Base-by-base conservation (phyloP, 2,888 invertebrate genomes). In the Chydorus sphaericus region DNA sequence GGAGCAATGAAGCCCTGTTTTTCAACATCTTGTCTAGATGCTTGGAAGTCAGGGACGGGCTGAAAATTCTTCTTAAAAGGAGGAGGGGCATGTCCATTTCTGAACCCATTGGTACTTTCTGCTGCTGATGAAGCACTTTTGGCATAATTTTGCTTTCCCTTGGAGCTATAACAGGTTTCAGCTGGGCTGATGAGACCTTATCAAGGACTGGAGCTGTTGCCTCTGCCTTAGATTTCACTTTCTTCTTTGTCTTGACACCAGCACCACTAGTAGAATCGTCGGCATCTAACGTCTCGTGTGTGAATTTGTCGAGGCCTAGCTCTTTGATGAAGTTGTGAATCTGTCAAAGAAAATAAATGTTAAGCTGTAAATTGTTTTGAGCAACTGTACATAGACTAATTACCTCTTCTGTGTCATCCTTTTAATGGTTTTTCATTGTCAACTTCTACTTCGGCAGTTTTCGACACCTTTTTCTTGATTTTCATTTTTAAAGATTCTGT, bases 391-490 rank as follows among this genome's bases (percentile, higher is more conserved):
- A 20, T 30, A 30, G n/a, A n/a, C n/a, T 8, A 26, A 6, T 36
- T 37, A 53, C 53, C 38, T 53, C 53, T 16, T 53, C 18, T n/a
- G 53, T 53, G n/a, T 53, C 53, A 36, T 53, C 38, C 14, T 53
- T 38, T 8, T 38, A 36, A 16, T 37, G 38, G 14, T 37, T 37
- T 38, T 36, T 38, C 7, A 18, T 38, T 53, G n/a, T 28, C n/a
- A n/a, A n/a, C 53, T n/a, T 23, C 38, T 18, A 20, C 18, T 37
- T 37, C 37, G 6, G n/a, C 37, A 14, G 11, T 16, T 16, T 23
- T 11, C 14, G 53, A n/a, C n/a, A n/a, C n/a, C 53, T 16, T 37
- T 38, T 28, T 37, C 28, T n/a, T 29, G 31, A 10, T 30, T 44
- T 44, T 44, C 44, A 44, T 44, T 44, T 44, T 23, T n/a, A n/a